Percentiles rank a stretch among this genome's conserved stretches.
These are phyloP conservation scores for Rhagium mordax DNA, from an alignment of 2,888 invertebrate genomes.

Conservation along the genomic window DNA sequence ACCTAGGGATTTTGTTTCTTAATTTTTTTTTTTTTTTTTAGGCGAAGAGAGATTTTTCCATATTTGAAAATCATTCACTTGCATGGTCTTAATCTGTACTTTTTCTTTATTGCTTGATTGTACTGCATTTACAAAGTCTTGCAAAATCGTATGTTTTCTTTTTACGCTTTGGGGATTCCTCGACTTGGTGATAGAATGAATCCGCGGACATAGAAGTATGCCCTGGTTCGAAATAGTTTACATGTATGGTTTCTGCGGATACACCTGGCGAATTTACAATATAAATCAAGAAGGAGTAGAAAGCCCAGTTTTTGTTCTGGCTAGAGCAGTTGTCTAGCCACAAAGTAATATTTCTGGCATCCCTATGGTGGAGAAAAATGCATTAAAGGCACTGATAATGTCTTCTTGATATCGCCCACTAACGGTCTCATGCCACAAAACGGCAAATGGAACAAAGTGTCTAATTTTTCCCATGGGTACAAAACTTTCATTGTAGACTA, in stretches of 20 bases:
- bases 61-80: no score
- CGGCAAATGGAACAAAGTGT: slow-evolving; percentile 30
- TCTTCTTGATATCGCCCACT: neutral
- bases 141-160: no score
- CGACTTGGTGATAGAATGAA: no score
- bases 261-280: neutral
- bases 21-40: neutral
- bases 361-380: slow-evolving; percentile 33
- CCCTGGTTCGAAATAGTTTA: no score
- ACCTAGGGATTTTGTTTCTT: no score
- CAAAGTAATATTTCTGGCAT: slow-evolving; percentile 41
- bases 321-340: slow-evolving; percentile 42
- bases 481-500: slow-evolving; percentile 43
- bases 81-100: no score
- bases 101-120: no score
- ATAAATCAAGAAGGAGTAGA: slow-evolving; percentile 12
- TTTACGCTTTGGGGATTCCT: no score
- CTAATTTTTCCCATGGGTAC: slow-evolving; percentile 36
- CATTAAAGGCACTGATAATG: neutral
- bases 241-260: neutral
- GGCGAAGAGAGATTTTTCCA: neutral
- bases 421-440: neutral
- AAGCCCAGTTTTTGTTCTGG: slow-evolving; percentile 3
- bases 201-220: no score
- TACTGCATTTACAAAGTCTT: no score